Evolutionary conservation across 2,888 invertebrate genomes (phyloP).

Genomic region (Alloscopus bannaensis): DNA sequence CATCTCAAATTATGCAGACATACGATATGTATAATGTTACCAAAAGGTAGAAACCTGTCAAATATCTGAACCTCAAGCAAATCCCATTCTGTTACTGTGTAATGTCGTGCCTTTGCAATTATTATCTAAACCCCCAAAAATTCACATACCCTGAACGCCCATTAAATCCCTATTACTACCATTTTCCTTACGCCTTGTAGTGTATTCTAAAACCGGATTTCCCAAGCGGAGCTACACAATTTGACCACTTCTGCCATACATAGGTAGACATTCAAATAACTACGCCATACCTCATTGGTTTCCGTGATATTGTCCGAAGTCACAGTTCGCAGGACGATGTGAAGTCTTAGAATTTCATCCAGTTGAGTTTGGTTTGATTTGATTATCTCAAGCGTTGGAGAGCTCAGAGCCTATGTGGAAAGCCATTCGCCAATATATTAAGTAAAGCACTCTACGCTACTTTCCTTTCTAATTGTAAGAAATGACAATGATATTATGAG

Average conservation of each 20-base stretch:
- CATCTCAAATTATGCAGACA: background rate
- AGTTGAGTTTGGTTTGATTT: constrained; percentile 63
- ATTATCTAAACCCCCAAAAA: background rate
- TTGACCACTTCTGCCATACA: no score
- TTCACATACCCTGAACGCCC: background rate
- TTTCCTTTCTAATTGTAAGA: background rate
- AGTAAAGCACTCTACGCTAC: background rate
- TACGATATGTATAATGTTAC: background rate
- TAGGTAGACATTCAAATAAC: no score
- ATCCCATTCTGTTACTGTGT: background rate
- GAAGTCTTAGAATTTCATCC: constrained; percentile 68
- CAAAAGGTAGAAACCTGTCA: background rate
- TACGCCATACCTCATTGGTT: constrained; percentile 68
- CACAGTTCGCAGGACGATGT: constrained; percentile 63
- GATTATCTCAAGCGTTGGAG: constrained; percentile 55
- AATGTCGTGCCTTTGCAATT: background rate
- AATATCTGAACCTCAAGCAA: background rate
- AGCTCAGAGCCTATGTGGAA: constrained; percentile 58
- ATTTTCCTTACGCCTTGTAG: no score
- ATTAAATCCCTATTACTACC: no score
- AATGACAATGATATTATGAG: background rate
- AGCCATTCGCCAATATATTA: no score
- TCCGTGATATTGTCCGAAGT: constrained; percentile 67
- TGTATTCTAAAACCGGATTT: no score
- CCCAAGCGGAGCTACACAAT: no score